phyloP scores from a whole-genome alignment of 2,113 vertebrate genomes.

The Gavia stellata region DNA sequence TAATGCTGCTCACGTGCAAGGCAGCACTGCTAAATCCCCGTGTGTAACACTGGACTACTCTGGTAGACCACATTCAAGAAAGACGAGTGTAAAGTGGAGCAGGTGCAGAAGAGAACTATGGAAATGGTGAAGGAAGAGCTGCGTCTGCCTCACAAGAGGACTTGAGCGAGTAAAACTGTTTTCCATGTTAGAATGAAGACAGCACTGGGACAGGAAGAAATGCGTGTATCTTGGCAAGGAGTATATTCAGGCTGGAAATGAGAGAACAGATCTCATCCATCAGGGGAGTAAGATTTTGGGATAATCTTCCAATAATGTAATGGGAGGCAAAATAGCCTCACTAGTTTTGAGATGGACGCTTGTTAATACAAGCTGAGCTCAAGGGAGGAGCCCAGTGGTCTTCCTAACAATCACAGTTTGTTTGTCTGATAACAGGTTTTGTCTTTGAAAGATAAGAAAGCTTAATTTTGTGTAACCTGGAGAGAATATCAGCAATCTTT shows the following conservation, averaged over 20 bases:
- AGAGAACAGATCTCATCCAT: background rate
- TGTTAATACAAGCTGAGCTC: background rate
- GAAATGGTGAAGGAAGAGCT: background rate
- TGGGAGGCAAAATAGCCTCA: background rate
- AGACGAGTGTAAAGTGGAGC: background rate
- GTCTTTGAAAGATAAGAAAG: background rate
- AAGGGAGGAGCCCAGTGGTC: background rate
- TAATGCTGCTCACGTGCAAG: background rate
- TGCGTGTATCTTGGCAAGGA: background rate
- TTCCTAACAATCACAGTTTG: background rate
- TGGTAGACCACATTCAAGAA: too few species aligned
- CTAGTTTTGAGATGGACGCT: background rate
- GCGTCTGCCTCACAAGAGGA: rapidly evolving
- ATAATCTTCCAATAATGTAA: background rate
- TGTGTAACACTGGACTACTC: background rate
- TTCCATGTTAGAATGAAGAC: background rate
- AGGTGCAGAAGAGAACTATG: background rate
- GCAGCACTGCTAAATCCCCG: background rate
- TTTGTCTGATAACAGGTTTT: background rate
- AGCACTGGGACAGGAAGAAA: background rate
- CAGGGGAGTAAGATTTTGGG: background rate
- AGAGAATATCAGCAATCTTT: background rate
- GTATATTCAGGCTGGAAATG: background rate
- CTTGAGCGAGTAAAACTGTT: background rate
- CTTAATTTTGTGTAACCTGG: background rate